These are phyloP conservation scores for Zeugodacus cucurbitae DNA, from an alignment of 1,140 invertebrate species.

Conservation along the genomic window DNA sequence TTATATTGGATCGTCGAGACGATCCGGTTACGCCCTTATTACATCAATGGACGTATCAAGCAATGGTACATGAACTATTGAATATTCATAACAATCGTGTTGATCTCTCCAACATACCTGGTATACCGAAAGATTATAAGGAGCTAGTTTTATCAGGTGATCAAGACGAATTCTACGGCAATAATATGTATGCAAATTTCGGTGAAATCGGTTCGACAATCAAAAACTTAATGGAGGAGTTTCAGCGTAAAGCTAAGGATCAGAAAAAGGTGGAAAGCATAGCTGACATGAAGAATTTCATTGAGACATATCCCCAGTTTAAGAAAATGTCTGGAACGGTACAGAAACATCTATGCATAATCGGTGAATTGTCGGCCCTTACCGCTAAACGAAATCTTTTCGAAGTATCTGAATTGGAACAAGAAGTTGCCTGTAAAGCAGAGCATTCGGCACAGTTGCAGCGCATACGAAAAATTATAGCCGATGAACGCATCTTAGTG, in stretches of 20 bases:
- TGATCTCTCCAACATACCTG: slow-evolving; percentile 84
- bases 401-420: slow-evolving; percentile 95
- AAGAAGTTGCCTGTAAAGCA: slow-evolving; percentile 93
- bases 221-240: slow-evolving; percentile 97
- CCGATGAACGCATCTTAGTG: slow-evolving; percentile 77
- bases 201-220: slow-evolving; percentile 98
- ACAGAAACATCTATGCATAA: slow-evolving; percentile 95
- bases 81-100: slow-evolving; percentile 96
- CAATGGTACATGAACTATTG: slow-evolving; percentile 98
- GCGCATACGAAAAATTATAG: slow-evolving; percentile 78
- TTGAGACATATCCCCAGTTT: slow-evolving; percentile 98
- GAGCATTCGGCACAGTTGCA: slow-evolving; percentile 91
- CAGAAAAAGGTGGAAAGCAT: slow-evolving; percentile 98
- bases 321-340: slow-evolving; percentile 99
- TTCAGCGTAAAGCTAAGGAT: slow-evolving; percentile 94
- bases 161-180: slow-evolving; percentile 97
- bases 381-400: slow-evolving; percentile 85
- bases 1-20: slow-evolving; percentile 91
- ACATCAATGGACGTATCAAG: slow-evolving; percentile 99
- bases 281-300: slow-evolving; percentile 98
- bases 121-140: slow-evolving; percentile 87
- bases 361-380: slow-evolving; percentile 91
- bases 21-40: slow-evolving; percentile 96
- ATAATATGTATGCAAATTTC: slow-evolving; percentile 97
- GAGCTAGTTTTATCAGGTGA: slow-evolving; percentile 95